These are phyloP conservation scores for Anguilla marmorata DNA, from an alignment of 2,797 vertebrate genomes.

Conservation along the genomic window DNA sequence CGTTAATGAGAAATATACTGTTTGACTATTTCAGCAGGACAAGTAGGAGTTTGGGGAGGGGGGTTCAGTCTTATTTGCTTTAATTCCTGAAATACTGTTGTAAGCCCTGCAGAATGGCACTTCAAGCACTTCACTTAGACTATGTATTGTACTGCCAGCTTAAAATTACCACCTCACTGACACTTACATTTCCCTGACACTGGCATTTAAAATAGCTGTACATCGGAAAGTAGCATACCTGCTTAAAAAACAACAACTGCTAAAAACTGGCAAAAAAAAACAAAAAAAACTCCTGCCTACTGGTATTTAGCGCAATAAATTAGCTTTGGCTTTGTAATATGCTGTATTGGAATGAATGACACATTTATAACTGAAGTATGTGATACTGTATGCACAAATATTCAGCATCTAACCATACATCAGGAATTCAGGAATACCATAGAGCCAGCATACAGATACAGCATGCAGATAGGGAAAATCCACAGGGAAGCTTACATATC, in stretches of 20 bases:
- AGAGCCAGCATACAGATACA: too few relatives aligned
- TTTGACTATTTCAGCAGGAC: neutral
- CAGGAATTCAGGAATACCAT: too few relatives aligned
- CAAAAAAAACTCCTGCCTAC: neutral
- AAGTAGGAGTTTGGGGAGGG: neutral
- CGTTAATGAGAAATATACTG: neutral
- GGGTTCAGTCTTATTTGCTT: neutral
- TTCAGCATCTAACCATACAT: too few relatives aligned
- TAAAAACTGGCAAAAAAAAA: neutral
- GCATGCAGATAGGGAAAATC: too few relatives aligned
- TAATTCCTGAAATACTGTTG: neutral
- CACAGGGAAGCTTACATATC: too few relatives aligned
- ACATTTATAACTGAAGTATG: too few relatives aligned
- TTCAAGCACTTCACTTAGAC: neutral
- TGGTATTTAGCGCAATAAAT: neutral
- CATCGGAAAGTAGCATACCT: neutral
- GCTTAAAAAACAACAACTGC: neutral
- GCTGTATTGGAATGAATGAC: neutral
- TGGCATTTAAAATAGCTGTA: neutral
- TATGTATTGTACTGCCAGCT: neutral
- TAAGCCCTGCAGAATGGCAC: neutral
- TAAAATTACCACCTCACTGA: neutral
- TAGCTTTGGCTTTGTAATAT: neutral
- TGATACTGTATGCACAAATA: too few relatives aligned
- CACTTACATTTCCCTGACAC: neutral